Conservation (phyloP, 1,140 invertebrate genomes). For the Saccostrea cuccullata region DNA sequence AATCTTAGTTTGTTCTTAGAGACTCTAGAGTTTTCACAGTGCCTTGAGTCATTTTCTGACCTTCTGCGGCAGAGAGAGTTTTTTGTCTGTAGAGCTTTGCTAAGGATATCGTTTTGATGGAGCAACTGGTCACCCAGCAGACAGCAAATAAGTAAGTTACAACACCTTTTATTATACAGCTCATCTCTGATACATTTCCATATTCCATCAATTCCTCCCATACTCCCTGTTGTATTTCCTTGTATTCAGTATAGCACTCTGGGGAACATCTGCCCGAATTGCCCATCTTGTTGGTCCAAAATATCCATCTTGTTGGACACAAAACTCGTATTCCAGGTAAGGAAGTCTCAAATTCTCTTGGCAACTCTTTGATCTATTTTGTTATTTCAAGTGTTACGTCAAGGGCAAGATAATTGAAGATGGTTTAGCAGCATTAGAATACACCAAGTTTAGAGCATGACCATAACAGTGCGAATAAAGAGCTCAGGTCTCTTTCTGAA, state of each 20-base stretch:
- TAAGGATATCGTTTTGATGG: conserved; percentile 29
- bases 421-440: conserved; percentile 17
- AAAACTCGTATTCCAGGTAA: conserved; percentile 25
- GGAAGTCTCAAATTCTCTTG: conserved; percentile 1
- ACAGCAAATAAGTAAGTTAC: not conserved
- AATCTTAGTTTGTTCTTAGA: not conserved
- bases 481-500: too few species aligned
- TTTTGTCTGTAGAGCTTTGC: not conserved
- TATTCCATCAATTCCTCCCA: conserved; percentile 41
- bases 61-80: conserved; percentile 19
- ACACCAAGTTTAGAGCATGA: conserved; percentile 28
- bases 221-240: not conserved
- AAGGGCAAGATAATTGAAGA: not conserved
- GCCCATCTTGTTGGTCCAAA: conserved; percentile 16
- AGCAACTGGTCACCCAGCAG: not conserved
- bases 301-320: conserved; percentile 37
- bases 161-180: conserved; percentile 21
- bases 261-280: conserved; percentile 39
- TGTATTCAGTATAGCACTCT: conserved; percentile 45
- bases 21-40: conserved; percentile 34
- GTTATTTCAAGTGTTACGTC: conserved; percentile 40
- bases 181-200: conserved; percentile 2
- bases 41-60: not conserved
- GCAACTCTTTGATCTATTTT: conserved; percentile 43
- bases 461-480: conserved; percentile 28